These are phyloP conservation scores for Strigamia maritima DNA, from an alignment of 2,888 invertebrate genomes.

Conservation along the genomic window DNA sequence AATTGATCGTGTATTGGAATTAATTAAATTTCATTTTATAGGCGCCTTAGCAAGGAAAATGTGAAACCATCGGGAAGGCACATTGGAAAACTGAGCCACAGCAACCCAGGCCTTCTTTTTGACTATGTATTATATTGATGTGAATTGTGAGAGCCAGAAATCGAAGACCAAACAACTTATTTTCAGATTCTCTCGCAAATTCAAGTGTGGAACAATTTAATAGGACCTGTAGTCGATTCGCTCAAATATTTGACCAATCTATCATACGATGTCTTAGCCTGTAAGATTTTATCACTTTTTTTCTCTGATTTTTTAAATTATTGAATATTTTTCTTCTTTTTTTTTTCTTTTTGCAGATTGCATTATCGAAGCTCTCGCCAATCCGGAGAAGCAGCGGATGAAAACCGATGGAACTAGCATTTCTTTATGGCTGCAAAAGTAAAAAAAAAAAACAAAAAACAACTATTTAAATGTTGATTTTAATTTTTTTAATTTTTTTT, in stretches of 20 bases:
- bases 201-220: conserved; percentile 90
- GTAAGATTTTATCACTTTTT: conserved; percentile 50
- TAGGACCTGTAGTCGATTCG: conserved; percentile 94
- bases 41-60: conserved; percentile 85
- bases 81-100: conserved; percentile 94
- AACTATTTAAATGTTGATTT: too few species aligned
- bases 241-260: conserved; percentile 91
- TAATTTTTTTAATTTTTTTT: not conserved
- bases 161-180: conserved; percentile 38
- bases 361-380: conserved; percentile 83
- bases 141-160: conserved; percentile 17
- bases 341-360: conserved; percentile 59
- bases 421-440: conserved; percentile 89
- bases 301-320: not conserved
- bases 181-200: conserved; percentile 70
- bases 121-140: conserved; percentile 72
- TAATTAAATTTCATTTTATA: conserved; percentile 44
- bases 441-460: too few species aligned
- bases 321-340: not conserved
- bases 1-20: not conserved
- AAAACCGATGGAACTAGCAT: conserved; percentile 88
- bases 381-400: conserved; percentile 66
- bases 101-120: conserved; percentile 90
- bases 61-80: conserved; percentile 93
- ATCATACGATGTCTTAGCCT: conserved; percentile 93